These are phyloP conservation scores for Dreissena rostriformis DNA, from an alignment of 1,140 invertebrate species.

Conservation along the genomic window DNA sequence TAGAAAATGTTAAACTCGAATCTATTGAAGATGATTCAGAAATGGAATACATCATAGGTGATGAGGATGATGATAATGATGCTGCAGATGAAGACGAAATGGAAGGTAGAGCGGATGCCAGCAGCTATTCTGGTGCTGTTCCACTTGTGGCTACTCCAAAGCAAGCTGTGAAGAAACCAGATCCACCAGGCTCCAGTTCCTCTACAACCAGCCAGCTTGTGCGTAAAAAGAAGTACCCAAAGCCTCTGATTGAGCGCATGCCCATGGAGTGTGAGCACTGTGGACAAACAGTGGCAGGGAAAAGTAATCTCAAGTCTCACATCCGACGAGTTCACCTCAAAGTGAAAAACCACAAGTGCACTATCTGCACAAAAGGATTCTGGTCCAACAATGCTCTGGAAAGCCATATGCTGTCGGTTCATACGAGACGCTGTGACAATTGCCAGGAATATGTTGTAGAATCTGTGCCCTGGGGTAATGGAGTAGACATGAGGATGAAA, in stretches of 20 bases:
- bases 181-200: too few species aligned
- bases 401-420: conserved; percentile 50
- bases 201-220: not conserved
- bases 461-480: conserved; percentile 40
- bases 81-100: not conserved
- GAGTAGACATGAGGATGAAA: conserved; percentile 50
- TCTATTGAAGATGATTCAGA: conserved; percentile 17
- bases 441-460: conserved; percentile 56
- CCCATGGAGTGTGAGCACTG: conserved; percentile 48
- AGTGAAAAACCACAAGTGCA: conserved; percentile 41
- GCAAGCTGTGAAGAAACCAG: not conserved
- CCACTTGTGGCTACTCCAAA: not conserved
- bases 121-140: not conserved
- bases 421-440: conserved; percentile 45
- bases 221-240: conserved; percentile 26
- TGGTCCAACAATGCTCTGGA: conserved; percentile 45
- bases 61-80: conserved; percentile 17
- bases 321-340: conserved; percentile 46
- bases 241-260: conserved; percentile 43
- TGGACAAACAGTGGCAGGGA: conserved; percentile 27
- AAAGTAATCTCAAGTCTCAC: conserved; percentile 54
- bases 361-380: conserved; percentile 45
- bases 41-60: conserved; percentile 30
- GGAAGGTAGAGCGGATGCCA: not conserved
- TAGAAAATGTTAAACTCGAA: conserved; percentile 37